Base-by-base conservation (phyloP, 2,113 vertebrate species). In the Pedetes capensis region DNA sequence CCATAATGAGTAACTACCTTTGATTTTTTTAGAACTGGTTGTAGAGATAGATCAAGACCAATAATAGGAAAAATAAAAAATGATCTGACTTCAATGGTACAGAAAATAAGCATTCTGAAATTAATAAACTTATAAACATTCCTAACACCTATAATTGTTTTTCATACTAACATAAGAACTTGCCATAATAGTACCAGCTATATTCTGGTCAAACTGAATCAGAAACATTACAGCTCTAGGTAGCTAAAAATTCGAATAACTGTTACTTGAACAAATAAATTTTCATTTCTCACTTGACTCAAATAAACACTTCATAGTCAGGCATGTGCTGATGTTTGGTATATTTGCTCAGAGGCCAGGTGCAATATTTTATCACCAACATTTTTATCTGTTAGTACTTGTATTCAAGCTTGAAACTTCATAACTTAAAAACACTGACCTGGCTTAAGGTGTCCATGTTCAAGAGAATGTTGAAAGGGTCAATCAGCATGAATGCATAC, bases 61-160 rank as follows among this genome's bases (percentile, higher is more conserved):
- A n/a, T n/a, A n/a, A n/a, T 9, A 90, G 12, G 39, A 79, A 95
- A 51, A 80, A 61, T 63, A 83, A 93, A 95, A 93, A 57, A 8
- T 34, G 25, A 80, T 83, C 32, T 91, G 18, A 90, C 61, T 96
- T 95, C 63, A 80, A 63, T 32, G 59, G 44, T 51, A 22, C 23
- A 93, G 66, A 75, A 83, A 79, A 8, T 42, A 10, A 89, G 82
- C 11, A 39, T 95, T 78, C n/a, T 94, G 63, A 82, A 86, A 85
- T 95, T 49, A 63, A 86, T 81, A 68, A 68, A 61, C 51, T 86
- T 89, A 68, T 13, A 93, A 80, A 64, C 5, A 92, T 87, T 95
- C 17, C 29, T 68, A 61, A 72, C 6, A 68, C 23, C 7, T 2
- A 59, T 9, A 68, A 55, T 1, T 22, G 49, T 72, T 85, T 86